Conservation (phyloP, 2,797 vertebrate genomes). For the Phataginus tetradactyla region DNA sequence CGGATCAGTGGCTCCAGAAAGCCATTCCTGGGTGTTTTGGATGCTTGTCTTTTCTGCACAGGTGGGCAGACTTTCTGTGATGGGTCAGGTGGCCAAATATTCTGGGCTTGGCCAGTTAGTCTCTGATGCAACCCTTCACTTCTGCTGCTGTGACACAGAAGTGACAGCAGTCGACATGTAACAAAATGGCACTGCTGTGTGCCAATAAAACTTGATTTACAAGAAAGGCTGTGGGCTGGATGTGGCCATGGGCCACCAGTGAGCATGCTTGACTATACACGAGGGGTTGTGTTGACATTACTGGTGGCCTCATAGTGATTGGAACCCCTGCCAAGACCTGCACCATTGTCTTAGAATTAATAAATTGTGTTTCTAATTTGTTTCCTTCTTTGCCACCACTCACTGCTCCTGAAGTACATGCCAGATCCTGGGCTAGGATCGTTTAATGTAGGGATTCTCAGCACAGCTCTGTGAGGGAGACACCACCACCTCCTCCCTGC, state of each 20-base stretch:
- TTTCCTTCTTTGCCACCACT: too few species aligned
- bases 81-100: fast-evolving
- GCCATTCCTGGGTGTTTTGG: background rate
- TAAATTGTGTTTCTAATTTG: fast-evolving
- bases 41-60: background rate
- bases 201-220: background rate
- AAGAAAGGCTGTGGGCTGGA: background rate
- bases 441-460: background rate
- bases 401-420: fast-evolving
- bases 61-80: fast-evolving
- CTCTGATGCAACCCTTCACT: background rate
- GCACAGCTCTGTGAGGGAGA: background rate
- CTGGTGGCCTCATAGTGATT: fast-evolving
- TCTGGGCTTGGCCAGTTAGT: fast-evolving
- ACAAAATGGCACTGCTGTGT: fast-evolving
- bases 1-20: fast-evolving
- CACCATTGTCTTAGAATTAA: fast-evolving
- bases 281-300: fast-evolving
- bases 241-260: fast-evolving
- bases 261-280: fast-evolving
- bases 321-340: too few species aligned
- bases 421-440: background rate
- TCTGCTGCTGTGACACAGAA: background rate
- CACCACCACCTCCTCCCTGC: background rate
- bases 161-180: fast-evolving